A percentile compares a stretch with the other conserved stretches of the same genome.
These are phyloP conservation scores for Aegithalos caudatus DNA, from an alignment of 2,113 vertebrate species.

Conservation along the genomic window DNA sequence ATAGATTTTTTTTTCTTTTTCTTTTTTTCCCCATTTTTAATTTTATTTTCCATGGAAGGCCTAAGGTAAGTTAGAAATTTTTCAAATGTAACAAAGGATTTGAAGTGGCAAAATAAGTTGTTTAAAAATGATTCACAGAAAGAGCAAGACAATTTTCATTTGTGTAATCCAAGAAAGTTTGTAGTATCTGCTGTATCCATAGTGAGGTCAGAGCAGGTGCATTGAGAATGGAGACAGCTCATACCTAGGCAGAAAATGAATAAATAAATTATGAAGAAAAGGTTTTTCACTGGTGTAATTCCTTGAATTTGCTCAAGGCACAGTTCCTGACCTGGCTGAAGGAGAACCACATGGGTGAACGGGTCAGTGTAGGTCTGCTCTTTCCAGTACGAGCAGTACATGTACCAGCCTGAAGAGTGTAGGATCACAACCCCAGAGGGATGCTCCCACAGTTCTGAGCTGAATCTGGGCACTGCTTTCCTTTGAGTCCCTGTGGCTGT, in stretches of 20 bases:
- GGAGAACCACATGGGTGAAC: not conserved
- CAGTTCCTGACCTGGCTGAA: not conserved
- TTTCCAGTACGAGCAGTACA: not conserved
- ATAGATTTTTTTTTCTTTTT: not conserved
- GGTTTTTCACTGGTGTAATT: not conserved
- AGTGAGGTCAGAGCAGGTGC: not conserved
- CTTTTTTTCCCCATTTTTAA: not conserved
- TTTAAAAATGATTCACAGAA: not conserved
- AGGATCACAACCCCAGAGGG: not conserved
- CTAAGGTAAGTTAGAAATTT: not conserved
- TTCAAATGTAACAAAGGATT: not conserved
- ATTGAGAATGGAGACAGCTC: accelerated
- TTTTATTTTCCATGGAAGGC: not conserved
- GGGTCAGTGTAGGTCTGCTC: not conserved
- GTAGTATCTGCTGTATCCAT: not conserved
- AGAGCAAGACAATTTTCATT: not conserved
- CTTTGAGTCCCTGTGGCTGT: not conserved
- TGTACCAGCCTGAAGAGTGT: not conserved
- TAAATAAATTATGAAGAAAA: not conserved
- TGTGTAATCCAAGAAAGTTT: not conserved
- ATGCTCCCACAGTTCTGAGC: not conserved
- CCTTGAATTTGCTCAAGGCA: not conserved
- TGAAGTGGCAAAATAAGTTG: not conserved
- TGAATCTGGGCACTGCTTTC: not conserved
- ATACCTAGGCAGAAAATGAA: not conserved